A percentile compares a stretch with the other conserved stretches of the same genome.
These are phyloP conservation scores for Myotis brandtii DNA, from an alignment of 2,113 vertebrate genomes.

Conservation along the genomic window DNA sequence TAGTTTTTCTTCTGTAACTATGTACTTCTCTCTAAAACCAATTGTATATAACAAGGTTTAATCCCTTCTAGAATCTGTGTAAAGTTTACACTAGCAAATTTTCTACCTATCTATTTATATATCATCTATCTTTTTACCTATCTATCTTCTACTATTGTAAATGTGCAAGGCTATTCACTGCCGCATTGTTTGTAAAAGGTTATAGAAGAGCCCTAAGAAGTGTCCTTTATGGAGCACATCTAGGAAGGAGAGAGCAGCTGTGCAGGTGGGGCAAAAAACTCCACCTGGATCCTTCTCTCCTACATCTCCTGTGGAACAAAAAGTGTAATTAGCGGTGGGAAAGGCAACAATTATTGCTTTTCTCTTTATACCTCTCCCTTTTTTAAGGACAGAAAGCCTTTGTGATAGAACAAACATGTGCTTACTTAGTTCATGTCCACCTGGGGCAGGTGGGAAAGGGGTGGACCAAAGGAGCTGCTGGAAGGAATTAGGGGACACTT, in stretches of 20 bases:
- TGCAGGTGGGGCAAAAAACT: not conserved
- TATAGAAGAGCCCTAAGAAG: not conserved
- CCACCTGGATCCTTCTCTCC: not conserved
- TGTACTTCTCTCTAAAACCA: not conserved
- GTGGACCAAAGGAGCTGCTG: not conserved
- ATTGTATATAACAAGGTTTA: not conserved
- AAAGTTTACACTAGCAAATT: not conserved
- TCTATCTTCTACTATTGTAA: not conserved
- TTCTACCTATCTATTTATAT: not conserved
- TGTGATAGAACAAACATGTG: not conserved
- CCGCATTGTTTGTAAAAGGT: not conserved
- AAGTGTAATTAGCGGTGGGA: not conserved
- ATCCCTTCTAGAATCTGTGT: not conserved
- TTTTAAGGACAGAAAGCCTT: not conserved
- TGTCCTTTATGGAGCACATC: not conserved
- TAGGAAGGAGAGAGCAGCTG: not conserved
- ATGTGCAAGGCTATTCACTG: not conserved
- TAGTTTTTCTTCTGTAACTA: not conserved
- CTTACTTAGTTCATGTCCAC: not conserved
- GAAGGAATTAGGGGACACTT: not conserved
- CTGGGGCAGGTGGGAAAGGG: not conserved
- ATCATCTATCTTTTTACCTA: not conserved
- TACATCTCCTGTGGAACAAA: not conserved
- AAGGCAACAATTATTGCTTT: not conserved
- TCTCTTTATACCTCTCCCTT: not conserved